Evolutionary conservation across 1,140 invertebrate genomes (phyloP), one percentile per base, ranked within the genome.

Genomic region (Pseudachorutes palmiensis): DNA sequence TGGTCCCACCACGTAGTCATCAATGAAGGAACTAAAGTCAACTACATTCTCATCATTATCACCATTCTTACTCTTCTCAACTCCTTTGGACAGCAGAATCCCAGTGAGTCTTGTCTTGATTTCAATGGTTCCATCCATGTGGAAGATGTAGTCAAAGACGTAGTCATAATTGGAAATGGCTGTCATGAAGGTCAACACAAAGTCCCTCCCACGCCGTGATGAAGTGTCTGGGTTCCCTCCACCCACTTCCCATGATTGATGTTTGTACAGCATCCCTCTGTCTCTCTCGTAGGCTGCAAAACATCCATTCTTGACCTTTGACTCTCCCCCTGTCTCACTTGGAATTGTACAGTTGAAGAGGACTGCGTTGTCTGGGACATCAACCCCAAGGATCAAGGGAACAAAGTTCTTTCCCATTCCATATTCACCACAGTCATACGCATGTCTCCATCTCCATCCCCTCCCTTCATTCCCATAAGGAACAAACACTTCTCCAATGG

Each of bases 121-220:
- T 26, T 63, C 12, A 48, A 63, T 41, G 14, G 12, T 28, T 26
- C 30, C 61, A 24, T 70, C 69, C 49, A 64, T 62, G 45, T 67
- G 49, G 33, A 70, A 70, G 19, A 60, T 48, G 51, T 62, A 70
- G n/a, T 64, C 49, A 60, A 67, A 65, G 22, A 24, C 26, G 26
- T 70, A 70, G 26, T 70, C 69, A 41, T 70, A 70, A 32, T 70
- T 70, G 2, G 33, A 57, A 28, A 70, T 32, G 0, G 61, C 65
- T 12, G 66, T 62, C 24, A 67, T 68, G 30, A 65, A 61, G 2
- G 62, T 65, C 2, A 70, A 3, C 5, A 32, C 62, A 1, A 70
- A 31, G 16, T 41, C 31, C n/a, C 64, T 31, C 5, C 26, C n/a
- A 22, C 69, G 29, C 1, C 32, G 51, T 3, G 36, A 33, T 1